Percentiles rank a stretch among this genome's conserved stretches.
Conservation (phyloP, 2,888 invertebrate genomes). For the Plemyria rubiginata region DNA sequence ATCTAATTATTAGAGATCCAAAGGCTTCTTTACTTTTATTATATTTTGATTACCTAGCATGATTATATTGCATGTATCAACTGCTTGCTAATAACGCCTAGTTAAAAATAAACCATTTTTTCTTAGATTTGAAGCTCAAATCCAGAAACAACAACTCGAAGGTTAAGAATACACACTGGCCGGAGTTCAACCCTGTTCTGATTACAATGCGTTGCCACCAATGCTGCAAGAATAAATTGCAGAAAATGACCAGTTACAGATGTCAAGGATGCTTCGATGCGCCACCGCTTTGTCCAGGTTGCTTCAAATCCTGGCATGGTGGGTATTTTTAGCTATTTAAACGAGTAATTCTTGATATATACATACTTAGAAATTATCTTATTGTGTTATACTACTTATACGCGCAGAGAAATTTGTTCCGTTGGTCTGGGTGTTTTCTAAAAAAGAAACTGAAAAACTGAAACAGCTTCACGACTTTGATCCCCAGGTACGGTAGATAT, state of each 20-base stretch:
- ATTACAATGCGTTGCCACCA: conserved; percentile 10
- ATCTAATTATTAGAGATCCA: too few relatives aligned
- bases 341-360: too few relatives aligned
- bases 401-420: too few relatives aligned
- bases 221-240: conserved; percentile 4
- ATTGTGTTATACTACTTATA: too few relatives aligned
- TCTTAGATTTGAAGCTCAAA: neutral
- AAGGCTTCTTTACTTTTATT: too few relatives aligned
- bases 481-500: too few relatives aligned
- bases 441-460: too few relatives aligned
- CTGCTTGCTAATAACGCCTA: neutral
- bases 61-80: neutral
- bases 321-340: conserved; percentile 1
- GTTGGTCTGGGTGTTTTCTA: too few relatives aligned
- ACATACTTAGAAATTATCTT: too few relatives aligned
- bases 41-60: neutral
- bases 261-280: conserved; percentile 12
- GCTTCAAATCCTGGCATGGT: conserved; percentile 22
- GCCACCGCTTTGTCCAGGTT: conserved; percentile 18
- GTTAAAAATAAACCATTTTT: neutral
- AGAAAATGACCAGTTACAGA: conserved; percentile 7
- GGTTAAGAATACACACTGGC: conserved; percentile 12
- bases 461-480: too few relatives aligned
- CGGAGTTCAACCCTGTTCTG: conserved; percentile 4
- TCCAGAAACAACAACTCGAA: too few relatives aligned